Conservation (phyloP, 1,140 invertebrate species). For the Ceratina japonica region DNA sequence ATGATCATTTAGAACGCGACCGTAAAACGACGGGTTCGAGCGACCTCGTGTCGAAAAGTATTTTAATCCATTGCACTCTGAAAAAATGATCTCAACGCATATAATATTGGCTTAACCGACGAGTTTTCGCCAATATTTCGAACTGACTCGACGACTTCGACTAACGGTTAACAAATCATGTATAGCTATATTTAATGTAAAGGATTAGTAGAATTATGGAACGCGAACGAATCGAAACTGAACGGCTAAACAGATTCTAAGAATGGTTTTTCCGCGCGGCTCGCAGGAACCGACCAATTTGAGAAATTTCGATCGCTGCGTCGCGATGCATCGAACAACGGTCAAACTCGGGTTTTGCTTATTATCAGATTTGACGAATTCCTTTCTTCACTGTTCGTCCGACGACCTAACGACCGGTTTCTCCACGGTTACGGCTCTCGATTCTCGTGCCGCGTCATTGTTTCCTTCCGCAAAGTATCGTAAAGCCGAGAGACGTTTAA, state of each 20-base stretch:
- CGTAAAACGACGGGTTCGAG: neutral
- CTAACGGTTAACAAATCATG: slow-evolving; percentile 61
- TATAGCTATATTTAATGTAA: slow-evolving; percentile 60
- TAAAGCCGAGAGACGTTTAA: no score
- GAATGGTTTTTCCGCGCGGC: neutral
- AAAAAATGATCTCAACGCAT: slow-evolving; percentile 66
- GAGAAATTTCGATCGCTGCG: no score
- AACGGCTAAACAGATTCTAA: slow-evolving; percentile 43
- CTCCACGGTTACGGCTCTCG: no score
- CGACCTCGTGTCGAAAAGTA: slow-evolving; percentile 35
- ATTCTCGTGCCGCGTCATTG: no score
- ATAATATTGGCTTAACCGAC: slow-evolving; percentile 49
- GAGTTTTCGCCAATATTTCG: slow-evolving; percentile 59
- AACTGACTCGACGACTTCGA: slow-evolving; percentile 68
- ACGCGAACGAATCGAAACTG: slow-evolving; percentile 35
- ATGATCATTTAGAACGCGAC: neutral
- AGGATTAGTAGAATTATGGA: slow-evolving; percentile 49
- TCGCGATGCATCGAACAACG: no score
- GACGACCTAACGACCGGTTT: no score
- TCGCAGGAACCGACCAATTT: no score
- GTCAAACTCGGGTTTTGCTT: neutral
- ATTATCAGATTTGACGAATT: no score
- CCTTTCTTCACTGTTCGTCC: no score
- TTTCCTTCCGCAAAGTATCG: no score
- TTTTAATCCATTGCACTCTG: slow-evolving; percentile 53